These are phyloP conservation scores for Oscheius sp. DNA, from an alignment of 2,888 invertebrate species.

Conservation along the genomic window DNA sequence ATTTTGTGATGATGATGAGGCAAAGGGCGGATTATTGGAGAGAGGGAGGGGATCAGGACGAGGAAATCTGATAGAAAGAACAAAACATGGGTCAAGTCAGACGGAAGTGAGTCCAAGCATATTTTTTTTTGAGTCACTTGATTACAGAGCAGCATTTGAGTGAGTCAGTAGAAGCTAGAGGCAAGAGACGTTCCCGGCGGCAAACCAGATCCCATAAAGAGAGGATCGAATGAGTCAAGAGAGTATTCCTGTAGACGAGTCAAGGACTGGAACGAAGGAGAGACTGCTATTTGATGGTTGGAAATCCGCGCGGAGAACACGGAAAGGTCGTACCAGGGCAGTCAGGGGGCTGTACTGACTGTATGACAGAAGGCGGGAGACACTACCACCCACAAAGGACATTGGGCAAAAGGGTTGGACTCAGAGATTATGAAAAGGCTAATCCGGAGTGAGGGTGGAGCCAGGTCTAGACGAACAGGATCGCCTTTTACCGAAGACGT, in stretches of 20 bases:
- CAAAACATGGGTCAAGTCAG: too few species aligned
- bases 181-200: constrained; percentile 4
- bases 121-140: too few species aligned
- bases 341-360: constrained; percentile 18
- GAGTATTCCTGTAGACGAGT: not conserved
- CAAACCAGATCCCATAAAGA: not conserved
- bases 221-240: not conserved
- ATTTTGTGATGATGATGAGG: too few species aligned
- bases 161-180: not conserved
- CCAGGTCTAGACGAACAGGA: not conserved
- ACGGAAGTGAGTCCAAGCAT: too few species aligned
- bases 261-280: constrained; percentile 2
- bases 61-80: not conserved
- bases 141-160: too few species aligned
- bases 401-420: not conserved
- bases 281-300: constrained; percentile 9
- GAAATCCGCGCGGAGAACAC: constrained; percentile 29
- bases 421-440: too few species aligned
- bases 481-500: not conserved
- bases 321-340: constrained; percentile 35
- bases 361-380: constrained; percentile 1
- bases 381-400: constrained; percentile 34
- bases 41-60: not conserved
- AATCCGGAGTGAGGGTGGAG: not conserved
- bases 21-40: not conserved